Conservation (phyloP, 2,113 vertebrate species). For the Odocoileus virginianus region DNA sequence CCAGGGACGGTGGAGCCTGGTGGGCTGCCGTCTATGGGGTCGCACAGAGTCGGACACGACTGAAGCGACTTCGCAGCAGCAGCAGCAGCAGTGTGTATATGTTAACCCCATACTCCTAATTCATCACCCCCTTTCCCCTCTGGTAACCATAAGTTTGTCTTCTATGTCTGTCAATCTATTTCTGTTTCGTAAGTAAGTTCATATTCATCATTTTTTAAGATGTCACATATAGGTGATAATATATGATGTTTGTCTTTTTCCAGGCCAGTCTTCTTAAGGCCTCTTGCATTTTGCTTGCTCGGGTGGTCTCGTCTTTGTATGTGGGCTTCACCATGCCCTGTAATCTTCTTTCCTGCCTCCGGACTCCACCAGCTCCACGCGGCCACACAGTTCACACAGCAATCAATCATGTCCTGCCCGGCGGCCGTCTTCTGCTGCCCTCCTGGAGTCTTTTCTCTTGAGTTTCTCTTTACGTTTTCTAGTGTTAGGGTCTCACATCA, state of each 20-base stretch:
- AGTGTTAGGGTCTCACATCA: not conserved
- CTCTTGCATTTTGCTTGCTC: not conserved
- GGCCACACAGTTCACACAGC: not conserved
- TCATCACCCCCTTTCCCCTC: not conserved
- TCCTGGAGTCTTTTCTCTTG: not conserved
- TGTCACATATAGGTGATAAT: not conserved
- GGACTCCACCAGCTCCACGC: not conserved
- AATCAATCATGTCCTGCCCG: not conserved
- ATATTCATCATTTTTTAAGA: not conserved
- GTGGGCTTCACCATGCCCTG: not conserved
- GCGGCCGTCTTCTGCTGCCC: not conserved
- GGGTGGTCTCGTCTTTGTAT: not conserved
- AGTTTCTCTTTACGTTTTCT: not conserved
- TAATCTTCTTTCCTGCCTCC: not conserved
- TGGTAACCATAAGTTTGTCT: not conserved
- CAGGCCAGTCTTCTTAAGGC: not conserved
- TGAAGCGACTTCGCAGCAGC: too few species aligned
- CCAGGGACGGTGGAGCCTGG: too few species aligned
- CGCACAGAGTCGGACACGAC: too few species aligned
- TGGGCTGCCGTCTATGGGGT: too few species aligned
- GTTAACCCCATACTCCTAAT: not conserved
- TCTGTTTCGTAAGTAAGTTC: not conserved
- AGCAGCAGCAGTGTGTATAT: not conserved
- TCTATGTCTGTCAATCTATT: not conserved
- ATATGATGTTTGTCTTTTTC: not conserved